Percentiles rank a stretch among this genome's conserved stretches.
Evolutionary conservation across 2,888 invertebrate species (phyloP).

Genomic region (Microctonus hyperodae): DNA sequence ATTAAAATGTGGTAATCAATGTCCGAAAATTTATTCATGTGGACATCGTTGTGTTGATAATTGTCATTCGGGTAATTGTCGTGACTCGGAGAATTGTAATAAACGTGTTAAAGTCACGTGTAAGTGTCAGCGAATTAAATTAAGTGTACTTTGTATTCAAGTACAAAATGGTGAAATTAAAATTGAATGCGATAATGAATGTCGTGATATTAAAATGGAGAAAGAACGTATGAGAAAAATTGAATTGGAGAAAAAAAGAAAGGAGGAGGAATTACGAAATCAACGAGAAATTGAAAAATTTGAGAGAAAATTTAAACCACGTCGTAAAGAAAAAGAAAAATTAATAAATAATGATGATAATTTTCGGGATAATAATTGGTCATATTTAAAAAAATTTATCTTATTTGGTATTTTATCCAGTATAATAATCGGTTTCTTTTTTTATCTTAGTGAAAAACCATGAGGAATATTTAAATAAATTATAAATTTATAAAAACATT

Average conservation of each 20-base stretch:
- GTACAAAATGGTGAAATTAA: constrained; percentile 61
- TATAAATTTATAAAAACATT: not conserved
- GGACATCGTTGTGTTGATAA: constrained; percentile 80
- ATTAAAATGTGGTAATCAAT: constrained; percentile 80
- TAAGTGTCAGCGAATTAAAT: constrained; percentile 78
- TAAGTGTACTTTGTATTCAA: constrained; percentile 67
- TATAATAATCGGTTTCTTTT: constrained; percentile 9
- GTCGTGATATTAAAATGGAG: constrained; percentile 66
- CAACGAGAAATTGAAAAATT: constrained; percentile 77
- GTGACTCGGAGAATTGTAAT: constrained; percentile 72
- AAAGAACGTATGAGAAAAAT: constrained; percentile 67
- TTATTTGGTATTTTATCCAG: constrained; percentile 22
- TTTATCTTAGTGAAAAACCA: constrained; percentile 26
- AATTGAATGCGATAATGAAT: constrained; percentile 72
- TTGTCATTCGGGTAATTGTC: constrained; percentile 79
- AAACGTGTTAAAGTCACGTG: constrained; percentile 84
- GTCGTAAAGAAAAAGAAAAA: constrained; percentile 52
- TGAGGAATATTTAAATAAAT: not conserved
- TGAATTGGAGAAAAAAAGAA: constrained; percentile 67
- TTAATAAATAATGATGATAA: constrained; percentile 21
- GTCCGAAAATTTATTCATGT: constrained; percentile 83
- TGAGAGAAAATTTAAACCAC: constrained; percentile 72
- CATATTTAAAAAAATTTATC: constrained; percentile 10
- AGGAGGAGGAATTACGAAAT: constrained; percentile 74
- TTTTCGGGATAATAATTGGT: not conserved